Base-by-base conservation (phyloP, 2,888 invertebrate species). In the Cantharis lateralis region DNA sequence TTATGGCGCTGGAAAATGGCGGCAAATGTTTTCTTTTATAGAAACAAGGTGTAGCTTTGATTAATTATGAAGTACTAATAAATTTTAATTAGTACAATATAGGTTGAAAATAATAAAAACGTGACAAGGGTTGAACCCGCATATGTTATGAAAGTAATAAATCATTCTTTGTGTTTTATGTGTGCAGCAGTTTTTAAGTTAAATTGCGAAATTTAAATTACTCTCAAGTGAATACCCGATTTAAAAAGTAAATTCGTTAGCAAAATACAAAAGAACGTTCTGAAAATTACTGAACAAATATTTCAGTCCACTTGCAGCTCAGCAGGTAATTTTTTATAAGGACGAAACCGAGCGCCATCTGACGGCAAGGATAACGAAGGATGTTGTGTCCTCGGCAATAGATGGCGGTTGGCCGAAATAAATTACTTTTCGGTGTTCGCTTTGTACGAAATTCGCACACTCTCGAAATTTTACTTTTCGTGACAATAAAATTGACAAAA, bases 81-180 rank as follows among this genome's bases (percentile, higher is more conserved):
- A 84, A 84, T 85, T 84, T 81, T 83, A 84, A 85, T 85, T 84
- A 83, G 76, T 78, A 83, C 83, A 84, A 84, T 82, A 82, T 82
- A 78, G 82, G 77, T 81, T 79, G 83, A 84, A 84, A 84, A 84
- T 82, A 81, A 81, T 82, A 79, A 81, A 82, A 79, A 81, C 82
- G 80, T 81, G 83, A 83, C 83, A 80, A 79, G 82, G 81, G 82
- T 81, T 77, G 81, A 74, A 79, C 78, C 78, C 79, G 69, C 78
- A 48, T 70, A 48, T 71, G 77, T 77, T 78, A 48, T 28, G 15
- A 69, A 74, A 70, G 75, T 78, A 77, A 80, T 80, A 80, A 80
- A 80, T 80, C 78, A 80, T 62, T 15, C 71, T 71, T 61, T 62
- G 15, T 72, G 32, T 32, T 20, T 66, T 48, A n/a, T 20, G 15